Base-by-base conservation (phyloP, 92 coral and sea anemone genomes). In the Siderastrea siderea region DNA sequence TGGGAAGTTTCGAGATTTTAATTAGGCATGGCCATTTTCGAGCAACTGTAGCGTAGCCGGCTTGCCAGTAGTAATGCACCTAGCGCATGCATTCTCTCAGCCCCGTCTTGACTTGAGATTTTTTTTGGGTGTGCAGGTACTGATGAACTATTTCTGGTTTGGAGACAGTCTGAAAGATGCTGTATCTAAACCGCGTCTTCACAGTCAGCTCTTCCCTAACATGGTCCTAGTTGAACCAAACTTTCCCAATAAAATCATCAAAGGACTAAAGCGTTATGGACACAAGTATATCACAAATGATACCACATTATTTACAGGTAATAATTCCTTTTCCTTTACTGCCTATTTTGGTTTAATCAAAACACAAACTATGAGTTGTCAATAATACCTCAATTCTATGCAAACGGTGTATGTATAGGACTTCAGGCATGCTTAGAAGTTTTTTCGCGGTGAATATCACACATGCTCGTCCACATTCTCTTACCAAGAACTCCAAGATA, bases 81-180 rank as follows among this genome's bases (percentile, higher is more conserved):
- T 51, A 16, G 4, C 6, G 5, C 19, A 6, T 7, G 4, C 6
- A 51, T 47, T 52, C 19, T 14, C 38, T 59, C 7, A 15, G 3
- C 38, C 38, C 38, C 38, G 38, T 26, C 38, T 26, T 26, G 38
- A 26, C 38, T 26, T 26, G 38, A 0, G 38, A 26, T 26, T 26
- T 26, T 26, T 26, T 26, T 26, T 26, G 38, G 38, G 38, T 38
- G 9, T 47, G 45, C 68, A 95, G 98, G 98, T 95, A 50, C 74
- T 95, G 53, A 95, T 95, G 98, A 95, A 95, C 68, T 95, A 91
- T 16, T 95, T 70, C 80, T 95, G 98, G 98, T 95, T 95, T 62
- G 95, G 95, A 15, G 87, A 93, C 74, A 80, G 19, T 45, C 91
- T 95, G 11, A 93, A 91, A 64, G 92, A 91, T 50, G 95, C 98